A percentile compares a stretch with the other conserved stretches of the same genome.
phyloP scores from a whole-genome alignment of 2,888 invertebrate genomes.

The Pollenia labialis region DNA sequence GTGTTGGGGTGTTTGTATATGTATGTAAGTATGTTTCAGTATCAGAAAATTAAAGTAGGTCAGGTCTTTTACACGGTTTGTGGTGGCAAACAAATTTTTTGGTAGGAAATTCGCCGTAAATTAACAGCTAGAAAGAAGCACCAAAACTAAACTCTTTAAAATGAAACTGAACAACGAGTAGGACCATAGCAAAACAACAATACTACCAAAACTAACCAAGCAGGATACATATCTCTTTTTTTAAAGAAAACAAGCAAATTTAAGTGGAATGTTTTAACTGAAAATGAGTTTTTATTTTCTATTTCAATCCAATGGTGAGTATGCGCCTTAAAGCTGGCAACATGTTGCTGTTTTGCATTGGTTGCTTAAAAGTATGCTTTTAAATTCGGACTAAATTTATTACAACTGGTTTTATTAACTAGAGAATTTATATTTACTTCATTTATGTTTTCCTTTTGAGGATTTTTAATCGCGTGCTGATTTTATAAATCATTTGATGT shows the following conservation, averaged over 20 bases:
- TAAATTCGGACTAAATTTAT: constrained; percentile 42
- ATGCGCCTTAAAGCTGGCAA: constrained; percentile 55
- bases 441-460: neutral
- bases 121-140: constrained; percentile 21
- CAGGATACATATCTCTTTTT: constrained; percentile 12
- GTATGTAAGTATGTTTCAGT: constrained; percentile 13
- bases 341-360: constrained; percentile 8
- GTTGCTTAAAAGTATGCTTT: constrained; percentile 42
- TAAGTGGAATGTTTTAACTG: neutral
- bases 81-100: constrained; percentile 59
- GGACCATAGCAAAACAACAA: neutral
- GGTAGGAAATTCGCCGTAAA: constrained; percentile 66
- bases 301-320: constrained; percentile 56
- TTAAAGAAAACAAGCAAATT: constrained; percentile 11
- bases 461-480: constrained; percentile 55
- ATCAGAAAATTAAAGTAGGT: constrained; percentile 69
- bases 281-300: neutral
- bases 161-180: constrained; percentile 11
- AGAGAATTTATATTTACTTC: neutral
- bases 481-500: constrained; percentile 22
- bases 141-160: constrained; percentile 48
- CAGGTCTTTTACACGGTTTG: constrained; percentile 68
- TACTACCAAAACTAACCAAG: neutral
- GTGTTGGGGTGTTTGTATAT: neutral
- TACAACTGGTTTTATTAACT: constrained; percentile 4